Evolutionary conservation across 2,113 vertebrate genomes (phyloP), one percentile per base, ranked within the genome.

Genomic region (Apodemus sylvaticus): DNA sequence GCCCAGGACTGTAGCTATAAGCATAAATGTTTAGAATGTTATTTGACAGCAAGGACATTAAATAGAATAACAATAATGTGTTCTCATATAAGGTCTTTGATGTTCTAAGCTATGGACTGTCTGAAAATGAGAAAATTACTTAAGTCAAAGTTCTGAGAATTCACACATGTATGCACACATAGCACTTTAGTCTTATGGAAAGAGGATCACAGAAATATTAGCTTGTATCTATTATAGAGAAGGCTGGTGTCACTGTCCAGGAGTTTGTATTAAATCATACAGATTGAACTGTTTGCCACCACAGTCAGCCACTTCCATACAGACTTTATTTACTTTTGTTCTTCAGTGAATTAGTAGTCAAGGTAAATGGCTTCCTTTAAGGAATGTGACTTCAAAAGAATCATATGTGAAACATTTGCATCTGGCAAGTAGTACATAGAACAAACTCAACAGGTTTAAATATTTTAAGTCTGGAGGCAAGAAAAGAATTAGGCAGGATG

Each of bases 371-470:
- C 58, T 91, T 93, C 55, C 93, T 93, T 78, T 94, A 86, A 96
- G 55, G 96, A 91, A 89, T 42, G 20, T 79, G n/a, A 97, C 91
- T 96, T 97, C 81, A 94, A 97, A 96, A 94, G n/a, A 51, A 86
- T 90, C 91, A 83, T 87, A 96, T 95, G 53, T 0, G n/a, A 96
- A 96, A 94, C 90, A 96, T 93, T 74, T 97, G 81, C 83, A 86
- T 90, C 70, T 92, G 73, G 81, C 71, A 89, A 51, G 91, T n/a
- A 89, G 64, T 81, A 78, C n/a, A 70, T 13, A 92, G 48, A 89
- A 93, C 92, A 78, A 92, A 96, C 90, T 97, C 71, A 96, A 91
- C 86, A 90, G 39, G 20, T 95, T 97, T 55, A 95, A 95, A 93
- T 20, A 19, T 94, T 91, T 90, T 86, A 95, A 89, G 55, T 95